Conservation (phyloP, 2,888 invertebrate species). For the Ernsta delagoae region DNA sequence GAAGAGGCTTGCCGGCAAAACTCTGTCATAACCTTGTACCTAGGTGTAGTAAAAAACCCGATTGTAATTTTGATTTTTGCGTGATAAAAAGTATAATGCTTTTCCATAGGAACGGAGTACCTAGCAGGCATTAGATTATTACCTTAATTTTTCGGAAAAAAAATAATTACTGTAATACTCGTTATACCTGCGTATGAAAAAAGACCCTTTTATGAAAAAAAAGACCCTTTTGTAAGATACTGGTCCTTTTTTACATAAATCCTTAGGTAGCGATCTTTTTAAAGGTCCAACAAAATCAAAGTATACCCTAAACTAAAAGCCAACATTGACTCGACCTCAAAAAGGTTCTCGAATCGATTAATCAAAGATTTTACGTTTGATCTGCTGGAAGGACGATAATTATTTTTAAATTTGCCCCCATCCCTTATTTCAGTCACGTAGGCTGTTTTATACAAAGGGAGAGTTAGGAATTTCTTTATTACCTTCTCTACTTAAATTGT, state of each 20-base stretch:
- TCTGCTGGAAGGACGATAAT: constrained; percentile 37
- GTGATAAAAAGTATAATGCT: too few species aligned
- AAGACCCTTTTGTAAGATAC: too few species aligned
- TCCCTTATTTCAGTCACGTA: constrained; percentile 65
- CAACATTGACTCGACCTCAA: constrained; percentile 18
- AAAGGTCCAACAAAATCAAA: not conserved
- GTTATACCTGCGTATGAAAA: too few species aligned
- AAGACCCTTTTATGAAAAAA: too few species aligned
- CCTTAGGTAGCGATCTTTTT: not conserved
- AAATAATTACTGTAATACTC: too few species aligned
- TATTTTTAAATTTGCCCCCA: constrained; percentile 46
- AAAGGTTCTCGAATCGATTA: constrained; percentile 28
- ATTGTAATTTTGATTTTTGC: too few species aligned
- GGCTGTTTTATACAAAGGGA: constrained; percentile 57
- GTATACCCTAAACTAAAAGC: not conserved
- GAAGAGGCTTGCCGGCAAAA: too few species aligned
- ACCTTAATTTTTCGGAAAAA: too few species aligned
- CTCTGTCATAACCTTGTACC: too few species aligned
- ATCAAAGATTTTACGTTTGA: constrained; percentile 37
- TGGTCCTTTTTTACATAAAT: not conserved
- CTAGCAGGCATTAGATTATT: too few species aligned
- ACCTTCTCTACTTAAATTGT: constrained; percentile 13
- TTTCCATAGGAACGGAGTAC: too few species aligned
- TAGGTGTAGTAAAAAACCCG: too few species aligned
- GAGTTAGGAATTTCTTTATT: constrained; percentile 66